Base-by-base conservation (phyloP, 2,797 vertebrate species). In the Steatocranus sp. region DNA sequence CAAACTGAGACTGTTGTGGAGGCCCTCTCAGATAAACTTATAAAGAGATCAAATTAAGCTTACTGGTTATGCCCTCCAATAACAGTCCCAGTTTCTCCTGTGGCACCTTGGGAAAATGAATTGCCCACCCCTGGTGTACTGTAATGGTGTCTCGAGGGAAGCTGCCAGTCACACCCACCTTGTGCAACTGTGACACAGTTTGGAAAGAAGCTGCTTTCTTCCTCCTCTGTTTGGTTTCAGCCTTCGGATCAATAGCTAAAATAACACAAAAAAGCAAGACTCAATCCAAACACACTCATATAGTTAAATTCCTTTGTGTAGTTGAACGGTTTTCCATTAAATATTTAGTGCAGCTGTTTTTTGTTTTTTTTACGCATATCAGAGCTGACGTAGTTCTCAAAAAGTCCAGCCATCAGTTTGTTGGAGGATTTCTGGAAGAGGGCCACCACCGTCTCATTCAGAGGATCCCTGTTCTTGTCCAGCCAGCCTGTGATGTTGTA, bases 191-290 rank as follows among this genome's bases (percentile, higher is more conserved):
- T 0, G 98, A 98, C 80, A 98, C 98, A 0, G 98, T 99, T 94
- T 98, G 97, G 93, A 99, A 99, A 3, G 97, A 98, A 49, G 98
- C 97, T 20, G 96, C 97, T 95, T 98, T 99, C 93, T 96, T 98
- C 83, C 97, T 97, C 92, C 98, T 97, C 88, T 97, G 97, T 89
- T 97, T 98, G 86, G 92, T 92, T 53, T 97, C 97, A 11, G 95
- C 43, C 83, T 97, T 98, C 3, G 93, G 95, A 36, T 96, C 93
- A 15, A 94, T 89, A 3, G 96, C 97, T 89, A 89, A 83, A 87
- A 84, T 17, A n/a, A 27, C 41, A 81, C 4, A 73, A 78, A 17
- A 5, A 34, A 70, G 63, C 63, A 11, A 17, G 63, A 27, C 38
- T 36, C 18, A 63, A 14, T 38, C 32, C 18, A 36, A 38, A 23